Percentiles rank a stretch among this genome's conserved stretches.
These are phyloP conservation scores for Agrilus planipennis DNA, from an alignment of 1,140 invertebrate species.

Conservation along the genomic window DNA sequence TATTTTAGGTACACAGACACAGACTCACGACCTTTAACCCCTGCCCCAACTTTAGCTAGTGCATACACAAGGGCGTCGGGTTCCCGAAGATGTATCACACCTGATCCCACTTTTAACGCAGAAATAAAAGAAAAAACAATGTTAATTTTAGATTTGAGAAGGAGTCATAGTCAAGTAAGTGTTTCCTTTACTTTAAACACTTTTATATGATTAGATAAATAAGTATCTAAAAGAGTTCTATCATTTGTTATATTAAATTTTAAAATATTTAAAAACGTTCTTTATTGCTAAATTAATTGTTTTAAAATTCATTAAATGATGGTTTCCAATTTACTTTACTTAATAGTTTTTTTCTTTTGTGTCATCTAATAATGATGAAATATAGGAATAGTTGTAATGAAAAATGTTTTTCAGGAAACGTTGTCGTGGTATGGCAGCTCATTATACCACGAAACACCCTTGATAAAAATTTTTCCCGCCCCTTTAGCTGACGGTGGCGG, in stretches of 20 bases:
- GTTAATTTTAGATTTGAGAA: conserved; percentile 40
- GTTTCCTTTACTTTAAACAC: not conserved
- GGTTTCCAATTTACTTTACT: too few species aligned
- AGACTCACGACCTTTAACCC: conserved; percentile 63
- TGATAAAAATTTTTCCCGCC: conserved; percentile 23
- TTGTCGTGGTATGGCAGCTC: conserved; percentile 22
- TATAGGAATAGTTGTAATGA: too few species aligned
- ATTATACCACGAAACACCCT: conserved; percentile 17
- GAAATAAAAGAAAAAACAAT: conserved; percentile 25
- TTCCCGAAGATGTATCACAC: conserved; percentile 38
- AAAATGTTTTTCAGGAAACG: conserved; percentile 14
- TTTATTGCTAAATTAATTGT: too few species aligned
- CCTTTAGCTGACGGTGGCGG: too few species aligned
- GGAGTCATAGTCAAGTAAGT: conserved; percentile 44
- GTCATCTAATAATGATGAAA: too few species aligned
- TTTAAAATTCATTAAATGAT: too few species aligned
- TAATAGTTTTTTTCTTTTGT: too few species aligned
- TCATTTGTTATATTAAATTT: conserved; percentile 2
- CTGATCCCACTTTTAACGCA: conserved; percentile 31
- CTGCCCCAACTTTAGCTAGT: conserved; percentile 56
- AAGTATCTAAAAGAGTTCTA: conserved; percentile 8
- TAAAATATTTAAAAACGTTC: conserved; percentile 1
- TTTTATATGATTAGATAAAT: not conserved
- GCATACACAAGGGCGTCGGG: conserved; percentile 35
- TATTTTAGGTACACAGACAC: conserved; percentile 62